Conservation (phyloP, 1,140 invertebrate species). For the Philopotamus ludificatus region DNA sequence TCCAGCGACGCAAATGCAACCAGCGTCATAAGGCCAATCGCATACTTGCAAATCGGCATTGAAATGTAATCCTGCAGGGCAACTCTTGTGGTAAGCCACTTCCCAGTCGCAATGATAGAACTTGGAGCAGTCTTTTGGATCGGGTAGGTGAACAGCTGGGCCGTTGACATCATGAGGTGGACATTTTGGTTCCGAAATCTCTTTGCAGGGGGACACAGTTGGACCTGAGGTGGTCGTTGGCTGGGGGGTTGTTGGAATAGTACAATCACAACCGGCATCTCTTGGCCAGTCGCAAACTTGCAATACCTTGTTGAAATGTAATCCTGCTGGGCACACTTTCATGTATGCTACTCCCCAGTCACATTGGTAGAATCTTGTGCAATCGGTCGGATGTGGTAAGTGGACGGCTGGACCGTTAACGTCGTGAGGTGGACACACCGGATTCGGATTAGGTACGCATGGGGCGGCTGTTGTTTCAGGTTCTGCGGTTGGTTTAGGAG, state of each 20-base stretch:
- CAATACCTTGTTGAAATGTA: slow-evolving; percentile 57
- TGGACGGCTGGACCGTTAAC: no score
- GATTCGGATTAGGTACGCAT: slow-evolving; percentile 30
- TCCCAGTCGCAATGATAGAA: slow-evolving; percentile 61
- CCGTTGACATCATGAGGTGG: slow-evolving; percentile 26
- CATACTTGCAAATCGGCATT: slow-evolving; percentile 55
- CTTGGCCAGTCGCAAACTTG: slow-evolving; percentile 59
- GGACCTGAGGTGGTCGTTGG: no score
- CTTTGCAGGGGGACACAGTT: slow-evolving; percentile 39
- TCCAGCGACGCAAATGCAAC: no score
- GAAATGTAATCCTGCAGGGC: slow-evolving; percentile 57
- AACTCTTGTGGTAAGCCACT: slow-evolving; percentile 50
- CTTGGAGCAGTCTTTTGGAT: slow-evolving; percentile 56
- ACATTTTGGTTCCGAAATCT: slow-evolving; percentile 24
- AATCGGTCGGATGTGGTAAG: slow-evolving; percentile 56
- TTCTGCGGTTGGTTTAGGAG: no score
- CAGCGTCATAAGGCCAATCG: slow-evolving; percentile 56
- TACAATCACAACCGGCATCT: slow-evolving; percentile 51
- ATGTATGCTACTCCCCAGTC: slow-evolving; percentile 50
- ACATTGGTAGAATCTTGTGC: slow-evolving; percentile 61
- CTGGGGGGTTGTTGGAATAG: no score
- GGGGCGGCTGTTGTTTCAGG: no score
- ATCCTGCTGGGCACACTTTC: slow-evolving; percentile 52
- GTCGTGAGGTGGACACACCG: slow-evolving; percentile 51
- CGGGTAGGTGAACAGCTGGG: slow-evolving; percentile 49